Evolutionary conservation across 37 sponge, comb jelly and placozoan species (phyloP), one percentile per base, ranked within the genome.

Genomic region (Axinella damicornis): DNA sequence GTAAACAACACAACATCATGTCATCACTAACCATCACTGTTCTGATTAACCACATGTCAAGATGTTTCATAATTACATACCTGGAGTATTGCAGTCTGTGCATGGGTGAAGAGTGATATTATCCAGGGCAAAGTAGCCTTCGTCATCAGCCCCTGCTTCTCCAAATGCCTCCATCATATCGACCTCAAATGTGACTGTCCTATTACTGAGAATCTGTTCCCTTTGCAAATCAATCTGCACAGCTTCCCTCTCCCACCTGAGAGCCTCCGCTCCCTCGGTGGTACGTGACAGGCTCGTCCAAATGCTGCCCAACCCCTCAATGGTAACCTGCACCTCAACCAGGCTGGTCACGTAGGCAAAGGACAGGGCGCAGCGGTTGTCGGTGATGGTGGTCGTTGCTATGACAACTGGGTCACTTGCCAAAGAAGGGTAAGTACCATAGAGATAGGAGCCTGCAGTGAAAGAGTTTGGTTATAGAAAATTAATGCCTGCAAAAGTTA

Each of bases 41-140:
- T n/a, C n/a, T n/a, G n/a, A n/a, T n/a, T n/a, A n/a, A n/a, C n/a
- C n/a, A n/a, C n/a, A n/a, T n/a, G n/a, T n/a, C n/a, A n/a, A 46
- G 46, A 46, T 46, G 46, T 46, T 46, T 46, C 46, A 46, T 46
- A 46, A 46, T 46, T 46, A 9, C 14, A 0, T 72, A 87, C 88
- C 88, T 81, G 65, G 73, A 17, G 81, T 41, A 17, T 55, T n/a
- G 59, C 88, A 87, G 36, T 87, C 88, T 19, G 62, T 65, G 69
- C 88, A 87, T 0, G 88, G 88, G 30, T 80, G 74, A 21, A 87
- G 71, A 31, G 81, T 80, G 27, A 87, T 62, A 54, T 87, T 87
- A 34, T 80, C 88, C 67, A 87, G 30, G 56, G 81, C 65, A 40
- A 52, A 46, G 27, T 41, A 28, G 6, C 30, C 36, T 13, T 28